Conservation (phyloP, 2,888 invertebrate genomes). For the Plebejus anna region DNA sequence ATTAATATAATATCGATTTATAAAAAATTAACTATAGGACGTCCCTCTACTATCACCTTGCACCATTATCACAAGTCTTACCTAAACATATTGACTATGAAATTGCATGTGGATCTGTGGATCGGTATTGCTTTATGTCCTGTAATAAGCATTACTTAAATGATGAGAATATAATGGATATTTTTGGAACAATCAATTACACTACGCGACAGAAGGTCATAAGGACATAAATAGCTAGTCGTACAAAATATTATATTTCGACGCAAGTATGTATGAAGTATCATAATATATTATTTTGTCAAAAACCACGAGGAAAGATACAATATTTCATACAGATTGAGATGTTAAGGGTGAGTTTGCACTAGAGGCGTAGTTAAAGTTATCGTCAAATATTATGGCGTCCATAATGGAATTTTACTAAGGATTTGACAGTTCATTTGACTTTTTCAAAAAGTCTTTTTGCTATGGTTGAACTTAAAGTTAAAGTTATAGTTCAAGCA, state of each 20-base stretch:
- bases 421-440: too few relatives aligned
- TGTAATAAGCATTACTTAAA: neutral
- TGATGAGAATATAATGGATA: neutral
- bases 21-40: conserved; percentile 43
- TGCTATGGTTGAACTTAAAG: too few relatives aligned
- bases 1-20: conserved; percentile 44
- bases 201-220: neutral
- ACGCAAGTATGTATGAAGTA: too few relatives aligned
- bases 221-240: too few relatives aligned
- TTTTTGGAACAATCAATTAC: neutral
- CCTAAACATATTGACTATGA: conserved; percentile 34
- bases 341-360: neutral
- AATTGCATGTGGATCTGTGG: conserved; percentile 21
- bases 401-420: too few relatives aligned
- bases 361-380: too few relatives aligned
- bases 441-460: too few relatives aligned
- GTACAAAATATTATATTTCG: too few relatives aligned
- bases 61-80: conserved; percentile 57
- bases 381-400: too few relatives aligned
- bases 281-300: too few relatives aligned
- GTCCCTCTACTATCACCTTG: conserved; percentile 59
- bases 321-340: neutral
- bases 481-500: too few relatives aligned
- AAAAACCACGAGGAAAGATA: too few relatives aligned
- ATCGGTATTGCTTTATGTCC: neutral